Conservation (phyloP, 1,140 invertebrate species). For the Leptinotarsa lineolata region DNA sequence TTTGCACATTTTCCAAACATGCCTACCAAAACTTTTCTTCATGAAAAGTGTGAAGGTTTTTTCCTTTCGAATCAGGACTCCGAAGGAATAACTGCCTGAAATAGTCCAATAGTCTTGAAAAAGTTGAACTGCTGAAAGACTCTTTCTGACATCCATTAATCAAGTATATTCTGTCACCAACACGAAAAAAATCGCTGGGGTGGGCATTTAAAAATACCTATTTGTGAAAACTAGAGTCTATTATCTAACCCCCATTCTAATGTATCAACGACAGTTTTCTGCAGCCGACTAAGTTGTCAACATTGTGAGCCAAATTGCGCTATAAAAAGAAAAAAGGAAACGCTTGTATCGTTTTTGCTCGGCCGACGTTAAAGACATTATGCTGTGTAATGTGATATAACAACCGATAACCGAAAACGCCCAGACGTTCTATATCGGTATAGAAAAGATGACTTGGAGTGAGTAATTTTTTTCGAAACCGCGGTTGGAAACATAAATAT, state of each 20-base stretch:
- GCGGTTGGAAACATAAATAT: no score
- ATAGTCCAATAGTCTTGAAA: no score
- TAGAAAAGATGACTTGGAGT: no score
- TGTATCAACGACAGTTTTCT: conserved; percentile 6
- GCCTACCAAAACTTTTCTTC: no score
- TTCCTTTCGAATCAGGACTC: no score
- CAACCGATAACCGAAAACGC: conserved; percentile 14
- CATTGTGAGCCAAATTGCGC: not conserved
- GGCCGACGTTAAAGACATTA: conserved; percentile 4
- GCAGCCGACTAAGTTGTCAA: not conserved
- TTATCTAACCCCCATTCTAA: conserved; percentile 10
- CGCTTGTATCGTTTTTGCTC: conserved; percentile 1
- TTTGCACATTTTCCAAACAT: no score
- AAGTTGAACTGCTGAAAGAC: no score
- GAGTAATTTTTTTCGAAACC: no score
- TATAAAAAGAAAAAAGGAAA: conserved; percentile 9
- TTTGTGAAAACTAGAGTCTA: conserved; percentile 4
- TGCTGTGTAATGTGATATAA: conserved; percentile 14
- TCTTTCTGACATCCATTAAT: not conserved
- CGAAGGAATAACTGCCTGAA: no score
- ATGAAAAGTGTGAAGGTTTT: no score
- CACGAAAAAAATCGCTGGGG: not conserved
- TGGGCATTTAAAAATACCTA: conserved; percentile 1
- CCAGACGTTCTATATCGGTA: not conserved
- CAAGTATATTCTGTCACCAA: not conserved